Conservation (phyloP, 2,113 vertebrate genomes). For the Heterotilapia buettikoferi region DNA sequence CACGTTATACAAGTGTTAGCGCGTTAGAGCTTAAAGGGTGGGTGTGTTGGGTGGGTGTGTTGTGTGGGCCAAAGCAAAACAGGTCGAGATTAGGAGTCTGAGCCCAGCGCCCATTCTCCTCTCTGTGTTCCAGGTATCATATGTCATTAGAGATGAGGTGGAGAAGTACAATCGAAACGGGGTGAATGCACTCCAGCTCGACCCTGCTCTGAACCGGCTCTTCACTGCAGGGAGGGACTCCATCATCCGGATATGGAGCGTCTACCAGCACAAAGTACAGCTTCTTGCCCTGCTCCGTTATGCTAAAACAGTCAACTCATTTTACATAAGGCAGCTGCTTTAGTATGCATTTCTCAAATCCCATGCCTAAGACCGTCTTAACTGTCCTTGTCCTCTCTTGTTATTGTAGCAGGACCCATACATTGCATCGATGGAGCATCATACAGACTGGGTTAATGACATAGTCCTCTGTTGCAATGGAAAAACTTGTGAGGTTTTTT, state of each 20-base stretch:
- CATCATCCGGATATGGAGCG: slow-evolving; percentile 98
- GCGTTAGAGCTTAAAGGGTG: neutral
- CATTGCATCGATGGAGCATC: slow-evolving; percentile 98
- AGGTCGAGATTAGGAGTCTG: neutral
- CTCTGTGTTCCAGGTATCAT: slow-evolving; percentile 82
- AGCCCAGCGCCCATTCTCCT: neutral
- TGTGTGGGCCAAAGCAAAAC: neutral
- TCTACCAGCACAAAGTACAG: slow-evolving; percentile 95
- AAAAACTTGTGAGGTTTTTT: slow-evolving; percentile 88
- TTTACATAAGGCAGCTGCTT: neutral
- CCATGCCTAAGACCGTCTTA: neutral
- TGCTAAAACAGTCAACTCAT: neutral
- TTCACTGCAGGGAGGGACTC: slow-evolving; percentile 97
- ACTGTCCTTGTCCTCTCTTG: neutral
- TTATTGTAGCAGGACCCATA: slow-evolving; percentile 91
- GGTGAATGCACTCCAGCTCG: slow-evolving; percentile 94
- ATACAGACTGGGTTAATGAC: slow-evolving; percentile 98
- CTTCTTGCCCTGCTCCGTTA: neutral
- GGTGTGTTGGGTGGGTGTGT: neutral
- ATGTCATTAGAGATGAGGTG: slow-evolving; percentile 97
- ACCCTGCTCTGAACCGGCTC: slow-evolving; percentile 90
- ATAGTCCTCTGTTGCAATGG: slow-evolving; percentile 98
- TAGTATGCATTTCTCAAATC: neutral
- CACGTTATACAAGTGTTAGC: neutral
- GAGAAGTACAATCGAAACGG: slow-evolving; percentile 97